Conservation (phyloP, 2,113 vertebrate species). For the Lycocorax pyrrhopterus region DNA sequence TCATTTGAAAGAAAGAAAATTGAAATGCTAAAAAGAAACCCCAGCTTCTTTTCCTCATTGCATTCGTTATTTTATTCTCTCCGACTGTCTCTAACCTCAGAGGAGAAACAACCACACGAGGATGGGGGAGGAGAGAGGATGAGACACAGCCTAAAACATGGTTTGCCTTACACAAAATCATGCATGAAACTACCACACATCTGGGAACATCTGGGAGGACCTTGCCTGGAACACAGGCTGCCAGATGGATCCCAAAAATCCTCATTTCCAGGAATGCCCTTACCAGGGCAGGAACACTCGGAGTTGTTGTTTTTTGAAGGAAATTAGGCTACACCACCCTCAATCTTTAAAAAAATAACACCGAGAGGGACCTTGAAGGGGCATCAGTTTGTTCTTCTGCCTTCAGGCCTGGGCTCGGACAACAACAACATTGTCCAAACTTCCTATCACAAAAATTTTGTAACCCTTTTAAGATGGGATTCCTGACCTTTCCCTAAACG, state of each 20-base stretch:
- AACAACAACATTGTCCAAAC: not conserved
- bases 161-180: not conserved
- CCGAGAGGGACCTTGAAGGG: not conserved
- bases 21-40: constrained; percentile 33
- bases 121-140: not conserved
- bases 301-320: not conserved
- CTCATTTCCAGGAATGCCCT: not conserved
- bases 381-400: not conserved
- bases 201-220: not conserved
- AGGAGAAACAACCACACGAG: not conserved
- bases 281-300: not conserved
- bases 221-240: not conserved
- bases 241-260: not conserved
- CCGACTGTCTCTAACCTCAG: not conserved
- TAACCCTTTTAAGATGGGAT: not conserved
- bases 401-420: not conserved
- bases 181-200: not conserved
- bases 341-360: not conserved
- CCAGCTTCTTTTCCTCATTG: not conserved
- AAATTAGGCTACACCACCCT: not conserved
- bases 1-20: constrained; percentile 42
- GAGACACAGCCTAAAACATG: not conserved
- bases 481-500: not conserved
- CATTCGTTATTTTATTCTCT: constrained; percentile 24
- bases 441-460: not conserved